Evolutionary conservation across 1,140 invertebrate genomes (phyloP).

Genomic region (Atta cephalotes): DNA sequence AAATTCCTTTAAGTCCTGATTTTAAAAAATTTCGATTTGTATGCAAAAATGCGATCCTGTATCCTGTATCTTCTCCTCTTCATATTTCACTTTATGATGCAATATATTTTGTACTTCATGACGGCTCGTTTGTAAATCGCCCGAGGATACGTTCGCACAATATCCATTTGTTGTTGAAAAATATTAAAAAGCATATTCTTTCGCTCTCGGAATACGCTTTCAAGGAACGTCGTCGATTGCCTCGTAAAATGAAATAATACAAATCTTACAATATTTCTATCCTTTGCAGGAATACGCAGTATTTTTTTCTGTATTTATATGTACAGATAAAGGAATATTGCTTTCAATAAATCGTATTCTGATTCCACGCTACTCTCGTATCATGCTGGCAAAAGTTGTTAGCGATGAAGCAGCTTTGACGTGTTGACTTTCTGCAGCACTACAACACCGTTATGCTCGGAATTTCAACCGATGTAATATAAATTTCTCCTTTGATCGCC

Average conservation of each 20-base stretch:
- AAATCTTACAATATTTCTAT: background rate
- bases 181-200: background rate
- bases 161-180: constrained; percentile 35
- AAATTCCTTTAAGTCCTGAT: background rate
- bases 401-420: background rate
- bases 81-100: background rate
- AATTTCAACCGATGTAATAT: constrained; percentile 9
- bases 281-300: background rate
- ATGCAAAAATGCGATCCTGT: constrained; percentile 3
- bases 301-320: background rate
- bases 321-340: background rate
- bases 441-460: background rate
- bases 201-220: background rate
- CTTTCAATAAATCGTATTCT: background rate
- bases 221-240: background rate
- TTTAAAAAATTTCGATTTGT: constrained; percentile 19
- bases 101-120: constrained; percentile 6
- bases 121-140: background rate
- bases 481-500: constrained; percentile 24
- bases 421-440: constrained; percentile 17
- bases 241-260: background rate
- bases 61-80: background rate
- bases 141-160: constrained; percentile 5
- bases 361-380: background rate
- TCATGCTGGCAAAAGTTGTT: background rate